These are phyloP conservation scores for Scomber scombrus DNA, from an alignment of 2,113 vertebrate species.

Conservation along the genomic window DNA sequence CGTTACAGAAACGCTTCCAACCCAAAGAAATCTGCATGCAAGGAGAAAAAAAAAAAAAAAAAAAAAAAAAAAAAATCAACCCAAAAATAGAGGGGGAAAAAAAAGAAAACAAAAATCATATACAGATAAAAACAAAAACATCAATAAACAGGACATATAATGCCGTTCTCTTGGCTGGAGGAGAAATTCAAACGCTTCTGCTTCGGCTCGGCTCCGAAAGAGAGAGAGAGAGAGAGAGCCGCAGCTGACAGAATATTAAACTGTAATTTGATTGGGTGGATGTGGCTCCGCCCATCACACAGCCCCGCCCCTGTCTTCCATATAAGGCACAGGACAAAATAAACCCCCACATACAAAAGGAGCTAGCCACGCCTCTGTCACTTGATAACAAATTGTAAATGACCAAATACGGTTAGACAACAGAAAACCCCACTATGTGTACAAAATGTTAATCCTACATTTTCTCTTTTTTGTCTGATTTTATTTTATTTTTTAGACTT, in stretches of 20 bases:
- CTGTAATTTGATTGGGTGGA: conserved; percentile 79
- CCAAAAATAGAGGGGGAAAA: conserved; percentile 44
- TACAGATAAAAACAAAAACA: conserved; percentile 78
- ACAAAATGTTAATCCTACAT: conserved; percentile 94
- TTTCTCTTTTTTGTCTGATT: conserved; percentile 55
- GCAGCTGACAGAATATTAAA: conserved; percentile 75
- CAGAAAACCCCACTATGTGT: conserved; percentile 91
- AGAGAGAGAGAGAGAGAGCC: conserved; percentile 6
- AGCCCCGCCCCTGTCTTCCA: conserved; percentile 90
- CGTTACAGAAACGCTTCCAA: conserved; percentile 81
- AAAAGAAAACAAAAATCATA: conserved; percentile 65
- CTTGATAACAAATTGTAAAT: conserved; percentile 85
- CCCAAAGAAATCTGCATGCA: conserved; percentile 86
- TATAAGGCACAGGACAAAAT: conserved; percentile 99
- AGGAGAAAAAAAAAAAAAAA: conserved; percentile 51
- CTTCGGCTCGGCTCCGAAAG: conserved; percentile 60
- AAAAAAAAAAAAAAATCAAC: conserved; percentile 35
- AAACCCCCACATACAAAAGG: conserved; percentile 91
- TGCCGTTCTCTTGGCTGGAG: conserved; percentile 83
- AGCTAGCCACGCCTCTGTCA: conserved; percentile 87
- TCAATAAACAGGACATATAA: conserved; percentile 78
- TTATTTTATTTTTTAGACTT: conserved; percentile 86
- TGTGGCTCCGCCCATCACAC: conserved; percentile 82
- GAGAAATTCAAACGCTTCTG: conserved; percentile 84
- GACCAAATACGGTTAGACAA: conserved; percentile 89